phyloP scores from a whole-genome alignment of 1,140 invertebrate species.

The Lepidurus apus region DNA sequence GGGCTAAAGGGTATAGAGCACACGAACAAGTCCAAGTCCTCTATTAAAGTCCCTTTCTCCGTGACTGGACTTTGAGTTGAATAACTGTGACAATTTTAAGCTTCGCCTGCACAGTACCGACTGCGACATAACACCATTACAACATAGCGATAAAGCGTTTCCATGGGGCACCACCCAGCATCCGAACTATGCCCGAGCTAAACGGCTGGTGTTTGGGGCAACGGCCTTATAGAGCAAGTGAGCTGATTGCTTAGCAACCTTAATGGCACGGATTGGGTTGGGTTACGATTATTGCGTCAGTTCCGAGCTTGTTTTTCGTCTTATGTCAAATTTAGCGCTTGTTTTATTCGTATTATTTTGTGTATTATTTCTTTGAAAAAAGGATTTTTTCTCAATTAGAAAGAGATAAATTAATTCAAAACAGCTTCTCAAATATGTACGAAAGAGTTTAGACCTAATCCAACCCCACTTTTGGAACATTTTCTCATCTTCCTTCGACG shows the following conservation, averaged over 20 bases:
- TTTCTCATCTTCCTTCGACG: too few species aligned
- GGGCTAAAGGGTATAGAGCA: not conserved
- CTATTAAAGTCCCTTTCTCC: too few species aligned
- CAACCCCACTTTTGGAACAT: too few species aligned
- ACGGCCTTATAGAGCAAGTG: not conserved
- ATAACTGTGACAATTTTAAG: too few species aligned
- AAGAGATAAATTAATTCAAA: too few species aligned
- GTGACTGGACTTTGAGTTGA: too few species aligned
- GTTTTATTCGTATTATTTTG: not conserved
- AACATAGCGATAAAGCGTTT: not conserved
- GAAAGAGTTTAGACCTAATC: too few species aligned
- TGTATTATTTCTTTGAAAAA: not conserved
- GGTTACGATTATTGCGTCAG: not conserved
- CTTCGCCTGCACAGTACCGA: too few species aligned
- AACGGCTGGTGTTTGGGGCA: not conserved
- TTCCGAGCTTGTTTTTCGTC: not conserved
- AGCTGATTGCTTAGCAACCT: conserved; percentile 9
- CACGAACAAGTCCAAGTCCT: not conserved
- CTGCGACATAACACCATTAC: too few species aligned
- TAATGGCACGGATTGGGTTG: not conserved
- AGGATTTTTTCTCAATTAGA: not conserved
- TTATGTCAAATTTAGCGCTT: not conserved
- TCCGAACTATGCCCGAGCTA: not conserved
- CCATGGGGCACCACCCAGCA: not conserved
- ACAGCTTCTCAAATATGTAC: too few species aligned